phyloP scores from a whole-genome alignment of 2,113 vertebrate species.

The Ia io region DNA sequence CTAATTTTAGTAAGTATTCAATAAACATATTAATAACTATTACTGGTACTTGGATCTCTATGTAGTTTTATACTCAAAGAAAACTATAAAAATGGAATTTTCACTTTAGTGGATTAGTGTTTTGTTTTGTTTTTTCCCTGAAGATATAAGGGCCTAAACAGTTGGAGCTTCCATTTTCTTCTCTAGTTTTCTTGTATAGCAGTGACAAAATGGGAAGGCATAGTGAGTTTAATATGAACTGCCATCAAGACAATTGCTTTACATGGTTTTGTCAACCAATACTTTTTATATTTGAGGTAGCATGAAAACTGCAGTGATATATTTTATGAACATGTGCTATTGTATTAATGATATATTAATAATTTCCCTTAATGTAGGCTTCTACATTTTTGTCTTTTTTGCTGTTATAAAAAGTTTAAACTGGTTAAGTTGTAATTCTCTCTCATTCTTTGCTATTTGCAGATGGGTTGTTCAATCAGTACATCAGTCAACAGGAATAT shows the following conservation, averaged over 20 bases:
- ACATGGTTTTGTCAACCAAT: constrained; percentile 48
- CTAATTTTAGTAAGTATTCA: constrained; percentile 19
- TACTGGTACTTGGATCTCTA: neutral
- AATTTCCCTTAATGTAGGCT: neutral
- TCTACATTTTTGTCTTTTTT: constrained; percentile 42
- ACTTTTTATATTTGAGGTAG: constrained; percentile 55
- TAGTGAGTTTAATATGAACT: constrained; percentile 62
- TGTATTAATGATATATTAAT: constrained; percentile 42
- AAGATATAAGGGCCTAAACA: neutral
- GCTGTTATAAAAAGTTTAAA: neutral
- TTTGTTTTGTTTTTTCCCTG: neutral
- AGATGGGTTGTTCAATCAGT: constrained; percentile 99
- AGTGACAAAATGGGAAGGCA: neutral
- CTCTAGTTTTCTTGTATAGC: neutral
- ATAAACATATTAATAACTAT: neutral
- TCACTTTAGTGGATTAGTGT: neutral
- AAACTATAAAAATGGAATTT: constrained; percentile 18
- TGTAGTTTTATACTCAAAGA: constrained; percentile 4
- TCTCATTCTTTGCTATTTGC: constrained; percentile 64
- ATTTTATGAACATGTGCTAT: constrained; percentile 40
- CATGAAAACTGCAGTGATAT: constrained; percentile 20
- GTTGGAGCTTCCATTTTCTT: neutral
- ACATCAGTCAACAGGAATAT: constrained; percentile 99
- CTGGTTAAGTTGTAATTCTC: neutral
- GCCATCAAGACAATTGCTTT: constrained; percentile 43